Percentiles rank a stretch among this genome's conserved stretches.
These are phyloP conservation scores for Callaeas wilsoni DNA, from an alignment of 2,113 vertebrate genomes.

Conservation along the genomic window DNA sequence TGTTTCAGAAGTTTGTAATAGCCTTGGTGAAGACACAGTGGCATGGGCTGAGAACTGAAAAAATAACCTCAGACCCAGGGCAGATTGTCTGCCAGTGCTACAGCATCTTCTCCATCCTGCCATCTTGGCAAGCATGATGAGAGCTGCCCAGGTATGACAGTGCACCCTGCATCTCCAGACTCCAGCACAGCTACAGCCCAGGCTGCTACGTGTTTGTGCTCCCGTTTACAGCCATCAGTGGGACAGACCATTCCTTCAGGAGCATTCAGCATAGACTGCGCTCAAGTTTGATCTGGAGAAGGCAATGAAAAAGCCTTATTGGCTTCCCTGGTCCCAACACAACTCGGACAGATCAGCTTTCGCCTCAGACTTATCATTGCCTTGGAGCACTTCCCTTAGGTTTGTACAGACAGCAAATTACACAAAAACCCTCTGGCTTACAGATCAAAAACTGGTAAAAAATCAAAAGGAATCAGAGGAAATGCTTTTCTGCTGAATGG, in stretches of 20 bases:
- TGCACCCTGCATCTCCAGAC: not conserved
- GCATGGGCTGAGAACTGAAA: not conserved
- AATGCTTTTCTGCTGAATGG: not conserved
- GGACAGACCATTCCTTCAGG: not conserved
- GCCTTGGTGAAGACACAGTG: not conserved
- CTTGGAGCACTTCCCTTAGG: not conserved
- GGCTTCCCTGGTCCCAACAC: not conserved
- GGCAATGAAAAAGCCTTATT: not conserved
- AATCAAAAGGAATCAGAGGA: slow-evolving; percentile 8
- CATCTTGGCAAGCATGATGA: not conserved
- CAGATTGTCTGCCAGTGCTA: not conserved
- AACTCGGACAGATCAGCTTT: not conserved
- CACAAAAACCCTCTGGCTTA: not conserved
- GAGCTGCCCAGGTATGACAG: not conserved
- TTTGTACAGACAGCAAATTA: not conserved
- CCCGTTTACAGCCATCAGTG: not conserved
- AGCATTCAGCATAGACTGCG: not conserved
- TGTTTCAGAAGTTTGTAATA: not conserved
- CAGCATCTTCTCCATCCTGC: not conserved
- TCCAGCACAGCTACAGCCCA: not conserved
- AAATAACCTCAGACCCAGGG: not conserved
- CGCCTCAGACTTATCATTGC: not conserved
- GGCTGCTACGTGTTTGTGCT: not conserved
- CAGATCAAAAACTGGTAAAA: slow-evolving; percentile 4
- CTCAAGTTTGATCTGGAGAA: not conserved